Base-by-base conservation (phyloP, 2,888 invertebrate species). In the Bembecia ichneumoniformis region DNA sequence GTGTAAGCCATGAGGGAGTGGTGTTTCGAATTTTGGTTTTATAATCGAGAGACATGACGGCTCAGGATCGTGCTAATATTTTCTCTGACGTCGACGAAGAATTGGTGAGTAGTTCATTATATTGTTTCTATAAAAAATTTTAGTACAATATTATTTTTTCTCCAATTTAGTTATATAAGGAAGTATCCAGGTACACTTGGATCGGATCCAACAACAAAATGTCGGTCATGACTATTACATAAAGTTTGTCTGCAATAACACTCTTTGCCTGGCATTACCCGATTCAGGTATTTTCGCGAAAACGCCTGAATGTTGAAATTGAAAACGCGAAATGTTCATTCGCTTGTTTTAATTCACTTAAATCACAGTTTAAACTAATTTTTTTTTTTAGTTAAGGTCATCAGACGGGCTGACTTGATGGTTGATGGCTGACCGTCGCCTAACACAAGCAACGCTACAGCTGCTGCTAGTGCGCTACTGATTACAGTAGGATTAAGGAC, bases 51-150 rank as follows among this genome's bases (percentile, higher is more conserved):
- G 73, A 69, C 62, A 87, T 87, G 86, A 82, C 84, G 69, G 68
- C 76, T 55, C 79, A 78, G 68, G 84, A 86, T 49, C 67, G 80
- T 60, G 77, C 73, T 48, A 86, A 84, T 52, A 82, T 86, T 64
- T 83, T 86, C 62, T 59, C 81, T 28, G 86, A 86, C 58, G 82
- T 83, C 55, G 83, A 84, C 58, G 86, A 87, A 68, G 86, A 87
- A 54, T 64, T 87, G 83, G 86, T 86, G 60, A 72, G 83, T 0
- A 40, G 14, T 40, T 40, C 11, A 40, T 40, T 36, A 3, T 40
- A 3, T 40, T 36, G 3, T 13, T 36, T n/a, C n/a, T 3, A 36
- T 36, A 1, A 40, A 11, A 36, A 2, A 11, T 40, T 40, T 40
- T 40, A 1, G 3, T 36, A 2, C 0, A 36, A n/a, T 36, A 2